These are phyloP conservation scores for Melanotaenia parkinsoni DNA, from an alignment of 2,797 vertebrate genomes.

Conservation along the genomic window DNA sequence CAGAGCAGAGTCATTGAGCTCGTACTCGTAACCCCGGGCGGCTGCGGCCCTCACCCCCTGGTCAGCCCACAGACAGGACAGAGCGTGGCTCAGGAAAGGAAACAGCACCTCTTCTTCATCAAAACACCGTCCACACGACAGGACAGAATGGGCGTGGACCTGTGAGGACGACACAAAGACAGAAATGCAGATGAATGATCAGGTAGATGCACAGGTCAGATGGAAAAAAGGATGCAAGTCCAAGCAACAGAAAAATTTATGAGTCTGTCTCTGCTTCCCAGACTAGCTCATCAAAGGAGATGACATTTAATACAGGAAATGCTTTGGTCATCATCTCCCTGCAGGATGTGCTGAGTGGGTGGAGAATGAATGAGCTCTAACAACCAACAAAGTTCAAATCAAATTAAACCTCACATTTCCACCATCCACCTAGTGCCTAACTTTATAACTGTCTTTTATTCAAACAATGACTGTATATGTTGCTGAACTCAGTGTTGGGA, in stretches of 20 bases:
- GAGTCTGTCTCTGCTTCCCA: constrained; percentile 24
- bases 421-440: constrained; percentile 29
- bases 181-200: constrained; percentile 25
- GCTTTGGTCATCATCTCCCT: constrained; percentile 42
- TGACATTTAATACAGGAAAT: constrained; percentile 57
- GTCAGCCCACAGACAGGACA: constrained; percentile 79
- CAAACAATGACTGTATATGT: constrained; percentile 5
- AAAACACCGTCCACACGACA: constrained; percentile 79
- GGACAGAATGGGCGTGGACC: constrained; percentile 77
- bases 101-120: constrained; percentile 79
- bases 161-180: constrained; percentile 41
- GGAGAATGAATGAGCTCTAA: constrained; percentile 25
- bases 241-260: constrained; percentile 24
- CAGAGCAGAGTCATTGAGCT: constrained; percentile 82
- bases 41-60: constrained; percentile 72
- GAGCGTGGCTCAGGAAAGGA: constrained; percentile 75
- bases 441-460: constrained; percentile 6
- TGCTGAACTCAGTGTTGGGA: constrained; percentile 7
- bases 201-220: constrained; percentile 11
- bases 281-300: constrained; percentile 18
- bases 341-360: constrained; percentile 54
- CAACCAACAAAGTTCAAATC: constrained; percentile 55
- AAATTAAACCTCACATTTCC: constrained; percentile 48
- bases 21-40: constrained; percentile 77
- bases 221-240: constrained; percentile 26